A percentile compares a stretch with the other conserved stretches of the same genome.
Evolutionary conservation across 1,140 invertebrate species (phyloP).

Genomic region (Nasonia giraulti): DNA sequence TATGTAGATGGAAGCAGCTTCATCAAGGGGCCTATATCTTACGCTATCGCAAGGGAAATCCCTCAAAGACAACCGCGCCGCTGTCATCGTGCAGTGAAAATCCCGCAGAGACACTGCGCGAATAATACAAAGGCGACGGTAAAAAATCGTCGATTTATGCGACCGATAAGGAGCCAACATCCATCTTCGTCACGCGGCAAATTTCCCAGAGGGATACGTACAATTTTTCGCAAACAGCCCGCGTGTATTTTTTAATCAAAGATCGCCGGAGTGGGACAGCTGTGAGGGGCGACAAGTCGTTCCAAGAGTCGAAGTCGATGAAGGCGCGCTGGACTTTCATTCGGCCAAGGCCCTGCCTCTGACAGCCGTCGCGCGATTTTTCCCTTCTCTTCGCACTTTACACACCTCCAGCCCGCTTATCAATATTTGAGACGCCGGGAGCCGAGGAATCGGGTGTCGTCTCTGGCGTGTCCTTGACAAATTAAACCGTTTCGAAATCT

Average conservation of each 20-base stretch:
- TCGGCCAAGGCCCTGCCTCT: constrained; percentile 19
- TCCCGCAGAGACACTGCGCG: neutral
- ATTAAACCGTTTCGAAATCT: too few relatives aligned
- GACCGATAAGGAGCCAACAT: constrained; percentile 57
- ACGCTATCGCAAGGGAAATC: constrained; percentile 9
- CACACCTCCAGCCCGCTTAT: neutral
- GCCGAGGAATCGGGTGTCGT: too few relatives aligned
- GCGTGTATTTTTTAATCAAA: constrained; percentile 13
- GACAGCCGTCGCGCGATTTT: neutral
- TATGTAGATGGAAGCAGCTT: neutral
- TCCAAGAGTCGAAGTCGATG: neutral
- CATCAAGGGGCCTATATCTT: neutral
- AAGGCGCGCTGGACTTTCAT: constrained; percentile 52
- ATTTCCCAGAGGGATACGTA: constrained; percentile 63
- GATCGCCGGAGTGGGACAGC: neutral
- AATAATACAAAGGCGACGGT: neutral
- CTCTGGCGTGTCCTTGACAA: too few relatives aligned
- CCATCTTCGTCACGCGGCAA: constrained; percentile 60
- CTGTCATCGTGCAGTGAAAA: neutral
- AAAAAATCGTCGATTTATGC: constrained; percentile 57
- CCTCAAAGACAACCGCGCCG: neutral
- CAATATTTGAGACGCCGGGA: neutral
- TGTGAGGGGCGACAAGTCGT: too few relatives aligned
- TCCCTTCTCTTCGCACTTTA: neutral
- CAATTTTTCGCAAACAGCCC: constrained; percentile 53